Base-by-base conservation (phyloP, 2,888 invertebrate genomes). In the Sicus ferrugineus region DNA sequence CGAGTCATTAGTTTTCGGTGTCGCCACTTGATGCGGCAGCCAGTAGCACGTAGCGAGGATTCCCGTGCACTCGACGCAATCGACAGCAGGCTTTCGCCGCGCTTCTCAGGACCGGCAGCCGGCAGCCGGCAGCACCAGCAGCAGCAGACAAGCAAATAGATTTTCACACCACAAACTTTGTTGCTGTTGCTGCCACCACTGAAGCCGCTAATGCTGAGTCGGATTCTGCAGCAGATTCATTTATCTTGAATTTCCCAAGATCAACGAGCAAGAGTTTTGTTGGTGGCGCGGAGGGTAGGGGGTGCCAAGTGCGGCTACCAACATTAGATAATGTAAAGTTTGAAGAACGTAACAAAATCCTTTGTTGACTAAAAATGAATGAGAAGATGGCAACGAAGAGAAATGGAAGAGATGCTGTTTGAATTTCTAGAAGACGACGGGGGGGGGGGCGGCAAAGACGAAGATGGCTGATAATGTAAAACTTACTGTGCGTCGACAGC, bases 1-100 rank as follows among this genome's bases (percentile, higher is more conserved):
- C 73, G 73, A 73, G 66, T 73, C 73, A 73, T 73, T 73, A 73
- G 73, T 73, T 73, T 72, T 72, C 70, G 59, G 26, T 67, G 64
- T 69, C 67, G 54, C 52, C 63, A 42, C 26, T 56, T 68, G 52
- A 68, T 61, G 59, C 38, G 59, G 31, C 46, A 23, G 54, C 26
- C 23, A 54, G 28, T 23, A 26, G 30, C 34, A 65, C n/a, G 26
- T 28, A 48, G n/a, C 52, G 38, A 50, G 62, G 19, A 52, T 52
- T 19, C 68, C 63, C 23, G 58, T 34, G 66, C 48, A 56, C 31
- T 23, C 21, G 38, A 31, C 59, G 5, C 16, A 28, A 5, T 23
- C n/a, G n/a, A n/a, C n/a, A n/a, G n/a, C n/a, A n/a, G n/a, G n/a
- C 28, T 16, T 58, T n/a, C 28, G 21, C 31, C 48, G 38, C 61